Percentiles rank a stretch among this genome's conserved stretches.
These are phyloP conservation scores for Ephydatia muelleri DNA, from an alignment of 37 sponge, comb jelly and placozoan species.

Conservation along the genomic window DNA sequence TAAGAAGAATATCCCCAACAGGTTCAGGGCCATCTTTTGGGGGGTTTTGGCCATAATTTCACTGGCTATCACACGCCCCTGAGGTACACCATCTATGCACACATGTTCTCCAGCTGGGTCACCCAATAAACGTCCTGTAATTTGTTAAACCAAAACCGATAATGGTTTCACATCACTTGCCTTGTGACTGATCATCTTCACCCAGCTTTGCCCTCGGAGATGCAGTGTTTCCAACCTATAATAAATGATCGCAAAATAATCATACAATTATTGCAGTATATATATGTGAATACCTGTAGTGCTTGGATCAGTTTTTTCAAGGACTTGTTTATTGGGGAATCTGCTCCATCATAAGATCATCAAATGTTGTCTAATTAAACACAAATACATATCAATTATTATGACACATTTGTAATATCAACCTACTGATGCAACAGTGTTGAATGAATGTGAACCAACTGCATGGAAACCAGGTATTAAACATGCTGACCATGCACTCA, in stretches of 20 bases:
- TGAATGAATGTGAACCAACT: background rate
- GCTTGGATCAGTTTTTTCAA: background rate
- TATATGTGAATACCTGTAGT: background rate
- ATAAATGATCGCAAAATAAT: background rate
- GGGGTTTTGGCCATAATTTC: background rate
- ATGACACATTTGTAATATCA: background rate
- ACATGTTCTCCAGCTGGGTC: background rate
- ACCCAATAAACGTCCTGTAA: background rate
- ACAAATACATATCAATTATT: background rate
- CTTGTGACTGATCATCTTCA: background rate
- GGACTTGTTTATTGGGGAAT: background rate
- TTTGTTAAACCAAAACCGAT: background rate
- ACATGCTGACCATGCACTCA: background rate
- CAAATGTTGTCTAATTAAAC: background rate
- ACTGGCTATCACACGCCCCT: background rate
- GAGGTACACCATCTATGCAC: background rate
- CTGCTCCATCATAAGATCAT: background rate
- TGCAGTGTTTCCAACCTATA: background rate
- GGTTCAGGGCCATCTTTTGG: background rate
- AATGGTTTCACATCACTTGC: background rate
- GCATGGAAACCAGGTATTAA: background rate
- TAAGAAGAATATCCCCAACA: background rate
- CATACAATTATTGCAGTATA: background rate
- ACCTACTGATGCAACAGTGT: background rate
- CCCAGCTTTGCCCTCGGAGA: background rate